A percentile compares a stretch with the other conserved stretches of the same genome.
phyloP scores from a whole-genome alignment of 1,140 invertebrate species.

The Zaprionus vittiger region DNA sequence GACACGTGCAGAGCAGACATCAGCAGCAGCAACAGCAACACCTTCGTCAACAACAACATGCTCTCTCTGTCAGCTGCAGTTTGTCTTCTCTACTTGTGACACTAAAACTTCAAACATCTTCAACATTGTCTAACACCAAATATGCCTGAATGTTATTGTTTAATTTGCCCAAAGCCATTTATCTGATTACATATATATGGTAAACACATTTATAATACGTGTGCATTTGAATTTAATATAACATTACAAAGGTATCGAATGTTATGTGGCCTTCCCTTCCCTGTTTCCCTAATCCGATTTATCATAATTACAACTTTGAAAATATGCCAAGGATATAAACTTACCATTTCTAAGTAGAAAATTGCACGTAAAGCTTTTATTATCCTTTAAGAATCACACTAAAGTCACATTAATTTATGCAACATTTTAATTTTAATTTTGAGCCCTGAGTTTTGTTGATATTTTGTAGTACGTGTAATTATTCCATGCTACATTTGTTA shows the following conservation, averaged over 20 bases:
- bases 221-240: background rate
- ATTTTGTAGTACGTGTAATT: too few species aligned
- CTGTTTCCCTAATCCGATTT: background rate
- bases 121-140: background rate
- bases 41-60: background rate
- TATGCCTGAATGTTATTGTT: background rate
- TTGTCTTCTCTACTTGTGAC: background rate
- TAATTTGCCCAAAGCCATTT: background rate
- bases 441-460: too few species aligned
- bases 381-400: too few species aligned
- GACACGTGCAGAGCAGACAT: constrained; percentile 3
- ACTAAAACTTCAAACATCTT: background rate
- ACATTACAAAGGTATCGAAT: background rate
- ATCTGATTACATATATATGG: background rate
- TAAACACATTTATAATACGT: background rate
- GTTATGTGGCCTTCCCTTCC: background rate
- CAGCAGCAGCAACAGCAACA: background rate
- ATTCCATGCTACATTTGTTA: too few species aligned
- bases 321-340: background rate
- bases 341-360: too few species aligned
- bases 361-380: too few species aligned
- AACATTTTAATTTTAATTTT: too few species aligned
- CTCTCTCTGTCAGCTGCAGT: background rate
- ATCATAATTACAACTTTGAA: background rate
- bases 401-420: too few species aligned